Conservation (phyloP, 2,888 invertebrate genomes). For the Poecilobothrus nobilitatus region DNA sequence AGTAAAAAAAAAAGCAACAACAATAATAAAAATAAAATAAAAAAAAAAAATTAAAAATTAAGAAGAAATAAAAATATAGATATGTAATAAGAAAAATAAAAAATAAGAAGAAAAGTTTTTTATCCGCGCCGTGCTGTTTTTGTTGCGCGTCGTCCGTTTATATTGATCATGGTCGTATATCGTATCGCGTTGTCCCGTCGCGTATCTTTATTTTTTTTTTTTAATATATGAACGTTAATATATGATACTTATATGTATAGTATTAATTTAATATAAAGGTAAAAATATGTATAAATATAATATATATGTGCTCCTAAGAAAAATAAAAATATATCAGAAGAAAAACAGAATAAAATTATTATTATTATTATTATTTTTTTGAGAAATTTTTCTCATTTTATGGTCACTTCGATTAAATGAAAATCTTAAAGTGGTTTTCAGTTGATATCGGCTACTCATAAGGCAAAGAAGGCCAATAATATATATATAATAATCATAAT, state of each 20-base stretch:
- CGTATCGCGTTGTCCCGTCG: slow-evolving; percentile 6
- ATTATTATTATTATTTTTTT: slow-evolving; percentile 22
- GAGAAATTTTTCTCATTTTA: slow-evolving; percentile 16
- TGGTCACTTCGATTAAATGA: slow-evolving; percentile 34
- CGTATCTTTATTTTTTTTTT: not conserved
- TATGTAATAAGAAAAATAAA: too few relatives aligned
- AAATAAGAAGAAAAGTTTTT: not conserved
- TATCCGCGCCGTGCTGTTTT: not conserved
- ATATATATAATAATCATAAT: not conserved
- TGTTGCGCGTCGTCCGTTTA: slow-evolving; percentile 3
- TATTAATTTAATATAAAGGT: not conserved
- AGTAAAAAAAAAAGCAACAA: not conserved
- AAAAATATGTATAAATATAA: too few relatives aligned
- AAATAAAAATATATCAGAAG: too few relatives aligned
- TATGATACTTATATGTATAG: not conserved
- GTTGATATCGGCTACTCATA: slow-evolving; percentile 46
- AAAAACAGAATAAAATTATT: slow-evolving; percentile 1
- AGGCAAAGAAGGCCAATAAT: slow-evolving; percentile 38
- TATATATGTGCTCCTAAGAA: too few relatives aligned
- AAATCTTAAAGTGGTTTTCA: slow-evolving; percentile 46
- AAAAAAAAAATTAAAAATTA: not conserved
- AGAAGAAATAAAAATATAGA: too few relatives aligned
- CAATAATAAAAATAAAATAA: not conserved
- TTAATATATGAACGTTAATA: not conserved
- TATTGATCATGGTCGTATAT: slow-evolving; percentile 1